Evolutionary conservation across 2,797 vertebrate genomes (phyloP).

Genomic region (Philypnodon macrostomus): DNA sequence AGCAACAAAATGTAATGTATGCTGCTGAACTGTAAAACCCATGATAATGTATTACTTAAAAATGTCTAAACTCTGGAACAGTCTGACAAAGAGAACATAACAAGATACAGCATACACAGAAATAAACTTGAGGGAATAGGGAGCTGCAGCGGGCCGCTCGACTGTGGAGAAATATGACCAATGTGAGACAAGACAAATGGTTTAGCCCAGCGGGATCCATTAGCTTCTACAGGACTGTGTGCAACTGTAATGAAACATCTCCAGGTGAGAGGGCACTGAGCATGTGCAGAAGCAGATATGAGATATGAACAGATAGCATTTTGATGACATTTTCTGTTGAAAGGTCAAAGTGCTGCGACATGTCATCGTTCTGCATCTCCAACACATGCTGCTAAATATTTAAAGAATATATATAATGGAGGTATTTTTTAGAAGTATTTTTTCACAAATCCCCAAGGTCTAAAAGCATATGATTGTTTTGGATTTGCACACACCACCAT

Average conservation of each 20-base stretch:
- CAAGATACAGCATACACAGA: too few species aligned
- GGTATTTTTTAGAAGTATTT: not conserved
- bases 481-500: too few species aligned
- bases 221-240: not conserved
- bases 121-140: not conserved
- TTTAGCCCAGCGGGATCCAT: not conserved
- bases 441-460: too few species aligned
- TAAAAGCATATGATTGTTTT: too few species aligned
- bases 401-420: not conserved
- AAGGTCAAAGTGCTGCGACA: conserved; percentile 9
- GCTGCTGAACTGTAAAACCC: too few species aligned
- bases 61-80: too few species aligned
- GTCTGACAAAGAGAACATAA: too few species aligned
- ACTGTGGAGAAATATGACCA: not conserved
- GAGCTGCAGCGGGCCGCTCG: not conserved
- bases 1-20: too few species aligned
- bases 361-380: not conserved
- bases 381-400: not conserved
- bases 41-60: too few species aligned
- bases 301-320: conserved; percentile 1
- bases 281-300: not conserved
- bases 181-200: not conserved
- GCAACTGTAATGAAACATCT: not conserved
- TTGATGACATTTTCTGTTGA: conserved; percentile 1
- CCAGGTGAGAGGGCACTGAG: not conserved